Base-by-base conservation (phyloP, 2,888 invertebrate genomes). In the Calameuta pallipes region DNA sequence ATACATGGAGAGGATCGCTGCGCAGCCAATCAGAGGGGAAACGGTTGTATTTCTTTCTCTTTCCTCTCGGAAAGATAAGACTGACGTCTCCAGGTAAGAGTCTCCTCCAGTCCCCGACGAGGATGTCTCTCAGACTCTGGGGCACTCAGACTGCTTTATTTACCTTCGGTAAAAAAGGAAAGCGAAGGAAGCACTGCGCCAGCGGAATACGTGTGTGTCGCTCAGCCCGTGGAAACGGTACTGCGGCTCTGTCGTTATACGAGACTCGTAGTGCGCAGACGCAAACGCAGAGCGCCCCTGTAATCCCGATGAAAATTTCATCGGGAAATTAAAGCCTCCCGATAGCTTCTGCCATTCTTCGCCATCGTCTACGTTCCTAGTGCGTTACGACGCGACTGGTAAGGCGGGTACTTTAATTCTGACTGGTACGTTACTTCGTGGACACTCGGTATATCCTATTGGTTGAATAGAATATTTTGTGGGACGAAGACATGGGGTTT, bases 191-290 rank as follows among this genome's bases (percentile, higher is more conserved):
- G 23, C 56, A 2, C 56, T 56, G 56, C 56, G 9, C 23, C 56
- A 56, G 12, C 71, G 71, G 23, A n/a, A 71, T 31, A 71, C 71
- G 71, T 34, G 71, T 6, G 71, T 71, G 12, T 76, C 81, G 73
- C 73, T 78, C 77, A 74, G 81, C 75, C 80, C 81, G 86, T 87
- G 82, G 81, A 85, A 87, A 86, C 86, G 87, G 86, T 87, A 89
- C 89, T 89, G 89, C 89, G 87, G 87, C 84, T 86, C 83, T 83
- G 3, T 71, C 13, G 0, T 71, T 76, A 77, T 70, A 34, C 69
- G 75, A 75, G 73, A 79, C 78, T 78, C 78, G 75, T 75, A 56
- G 78, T 81, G 82, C 83, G 83, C 83, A 83, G 83, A 80, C 83
- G 83, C 82, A 79, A 79, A 80, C 77, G 78, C 37, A 70, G 69